Evolutionary conservation across 2,113 vertebrate species (phyloP).

Genomic region (Campylorhamphus procurvoides): DNA sequence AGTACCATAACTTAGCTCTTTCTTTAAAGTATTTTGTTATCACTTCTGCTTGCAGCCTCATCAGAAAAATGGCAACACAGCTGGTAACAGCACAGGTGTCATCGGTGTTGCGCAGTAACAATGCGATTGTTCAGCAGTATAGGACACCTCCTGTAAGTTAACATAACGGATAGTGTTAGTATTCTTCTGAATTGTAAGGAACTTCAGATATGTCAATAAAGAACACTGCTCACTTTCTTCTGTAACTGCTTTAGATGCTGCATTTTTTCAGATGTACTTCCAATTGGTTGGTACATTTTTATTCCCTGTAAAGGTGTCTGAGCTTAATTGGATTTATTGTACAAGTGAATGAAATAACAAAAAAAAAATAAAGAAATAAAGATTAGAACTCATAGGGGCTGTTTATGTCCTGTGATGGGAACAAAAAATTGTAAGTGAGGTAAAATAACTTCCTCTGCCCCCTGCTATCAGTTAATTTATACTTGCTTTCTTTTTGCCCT

Average conservation of each 20-base stretch:
- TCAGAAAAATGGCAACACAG: conserved; percentile 93
- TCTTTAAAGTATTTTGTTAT: background rate
- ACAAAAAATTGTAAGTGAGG: background rate
- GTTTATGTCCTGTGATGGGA: background rate
- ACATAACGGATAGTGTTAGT: background rate
- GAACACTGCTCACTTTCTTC: background rate
- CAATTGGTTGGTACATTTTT: background rate
- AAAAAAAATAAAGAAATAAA: background rate
- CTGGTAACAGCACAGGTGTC: conserved; percentile 94
- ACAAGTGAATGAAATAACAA: background rate
- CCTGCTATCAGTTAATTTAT: background rate
- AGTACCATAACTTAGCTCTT: background rate
- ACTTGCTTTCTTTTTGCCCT: background rate
- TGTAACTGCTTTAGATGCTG: background rate
- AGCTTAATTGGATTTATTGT: background rate
- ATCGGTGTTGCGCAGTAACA: conserved; percentile 83
- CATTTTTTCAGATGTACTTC: background rate
- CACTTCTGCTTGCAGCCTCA: conserved; percentile 76
- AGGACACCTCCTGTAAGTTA: conserved; percentile 82
- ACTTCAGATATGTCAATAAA: background rate
- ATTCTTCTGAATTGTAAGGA: background rate
- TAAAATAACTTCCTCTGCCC: background rate
- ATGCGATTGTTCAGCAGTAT: conserved; percentile 73
- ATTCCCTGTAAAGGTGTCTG: background rate
- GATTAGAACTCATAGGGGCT: background rate